phyloP scores from a whole-genome alignment of 2,113 vertebrate genomes.

The Ameiurus melas region DNA sequence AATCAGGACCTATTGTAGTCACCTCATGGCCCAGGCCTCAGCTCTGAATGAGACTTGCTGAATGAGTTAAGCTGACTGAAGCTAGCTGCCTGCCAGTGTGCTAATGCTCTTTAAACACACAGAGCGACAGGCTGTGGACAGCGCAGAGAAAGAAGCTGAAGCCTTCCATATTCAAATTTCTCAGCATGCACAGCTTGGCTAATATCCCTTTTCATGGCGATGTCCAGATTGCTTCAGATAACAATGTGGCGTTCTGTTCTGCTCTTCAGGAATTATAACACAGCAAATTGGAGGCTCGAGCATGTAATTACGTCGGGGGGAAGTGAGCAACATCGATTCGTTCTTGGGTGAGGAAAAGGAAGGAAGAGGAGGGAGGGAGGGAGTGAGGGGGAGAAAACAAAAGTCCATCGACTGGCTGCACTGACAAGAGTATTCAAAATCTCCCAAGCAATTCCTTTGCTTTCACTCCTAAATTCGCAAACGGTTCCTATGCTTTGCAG shows the following conservation, averaged over 20 bases:
- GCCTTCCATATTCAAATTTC: slow-evolving; percentile 57
- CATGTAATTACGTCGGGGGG: slow-evolving; percentile 71
- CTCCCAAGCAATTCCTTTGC: slow-evolving; percentile 44
- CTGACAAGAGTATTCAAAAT: slow-evolving; percentile 65
- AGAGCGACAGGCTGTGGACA: slow-evolving; percentile 43
- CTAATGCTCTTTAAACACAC: slow-evolving; percentile 48
- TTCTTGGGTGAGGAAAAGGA: slow-evolving; percentile 48
- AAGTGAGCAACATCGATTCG: slow-evolving; percentile 64
- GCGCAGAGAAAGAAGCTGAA: slow-evolving; percentile 55
- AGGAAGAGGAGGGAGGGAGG: slow-evolving; percentile 6
- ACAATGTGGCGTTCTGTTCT: slow-evolving; percentile 64
- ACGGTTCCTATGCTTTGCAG: slow-evolving; percentile 59
- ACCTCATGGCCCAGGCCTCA: slow-evolving; percentile 24
- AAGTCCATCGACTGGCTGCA: slow-evolving; percentile 51
- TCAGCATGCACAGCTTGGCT: slow-evolving; percentile 59
- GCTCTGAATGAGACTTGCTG: slow-evolving; percentile 44
- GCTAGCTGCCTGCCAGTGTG: slow-evolving; percentile 52
- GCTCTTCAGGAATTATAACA: slow-evolving; percentile 71
- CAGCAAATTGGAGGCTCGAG: slow-evolving; percentile 71
- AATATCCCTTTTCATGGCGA: slow-evolving; percentile 65
- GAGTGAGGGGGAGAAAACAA: slow-evolving; percentile 37
- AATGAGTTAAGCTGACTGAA: slow-evolving; percentile 51
- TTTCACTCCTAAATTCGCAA: slow-evolving; percentile 48
- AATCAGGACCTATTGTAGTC: slow-evolving; percentile 54
- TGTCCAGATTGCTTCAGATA: slow-evolving; percentile 70